Base-by-base conservation (phyloP, 1,140 invertebrate species). In the Drosophila fuyamai region DNA sequence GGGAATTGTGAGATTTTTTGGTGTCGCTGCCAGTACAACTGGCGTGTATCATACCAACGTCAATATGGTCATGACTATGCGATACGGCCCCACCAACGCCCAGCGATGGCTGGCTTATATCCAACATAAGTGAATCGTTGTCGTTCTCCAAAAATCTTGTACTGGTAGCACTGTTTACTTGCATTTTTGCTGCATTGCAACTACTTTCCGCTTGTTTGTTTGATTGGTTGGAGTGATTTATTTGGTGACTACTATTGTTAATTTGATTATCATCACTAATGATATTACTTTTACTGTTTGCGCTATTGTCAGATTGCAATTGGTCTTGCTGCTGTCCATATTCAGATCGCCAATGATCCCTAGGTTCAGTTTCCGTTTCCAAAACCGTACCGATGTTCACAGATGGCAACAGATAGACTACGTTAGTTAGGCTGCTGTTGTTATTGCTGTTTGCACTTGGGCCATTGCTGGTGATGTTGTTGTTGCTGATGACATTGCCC, bases 211-310 rank as follows among this genome's bases (percentile, higher is more conserved):
- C 44, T 47, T 61, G 60, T 13, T 89, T 86, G 36, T 14, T 35
- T 12, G 65, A 36, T 68, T 80, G 56, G 35, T 50, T 79, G 40
- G 59, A 43, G 32, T 63, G 58, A 50, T 53, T 80, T 38, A 80
- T 44, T 76, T 76, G 70, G 27, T 62, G 63, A 57, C 44, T 66
- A 63, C 32, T 81, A 70, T 67, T 85, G 54, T 48, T 80, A 40
- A 74, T 74, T 73, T 77, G 67, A 70, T 73, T 81, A 44, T 83
- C 67, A 81, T 75, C 63, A 40, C 32, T 59, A n/a, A 62, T 65
- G 40, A 36, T 63, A 56, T 71, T 88, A 13, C 12, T 63, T 41
- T 60, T 79, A 43, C 18, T 77, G 13, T 53, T 81, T 27, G 56
- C 44, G 61, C 35, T 66, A 38, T 57, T 44, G 40, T 56, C 43